Percentiles rank a stretch among this genome's conserved stretches.
These are phyloP conservation scores for Hippopotamus amphibius DNA, from an alignment of 2,113 vertebrate species.

Conservation along the genomic window DNA sequence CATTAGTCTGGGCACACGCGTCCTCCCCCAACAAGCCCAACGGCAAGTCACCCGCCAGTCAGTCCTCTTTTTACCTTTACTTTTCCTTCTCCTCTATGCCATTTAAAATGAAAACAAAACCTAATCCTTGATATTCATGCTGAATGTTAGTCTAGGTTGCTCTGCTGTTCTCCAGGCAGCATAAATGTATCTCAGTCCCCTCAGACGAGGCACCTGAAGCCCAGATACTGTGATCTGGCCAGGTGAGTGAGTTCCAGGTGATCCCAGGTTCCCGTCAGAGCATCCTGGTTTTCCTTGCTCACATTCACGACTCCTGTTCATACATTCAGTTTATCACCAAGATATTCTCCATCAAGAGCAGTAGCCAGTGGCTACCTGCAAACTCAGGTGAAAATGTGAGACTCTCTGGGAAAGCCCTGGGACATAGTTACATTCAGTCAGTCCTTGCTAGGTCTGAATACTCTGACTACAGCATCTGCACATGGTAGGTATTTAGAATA, in stretches of 20 bases:
- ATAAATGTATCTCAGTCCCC: neutral
- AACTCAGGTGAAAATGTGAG: neutral
- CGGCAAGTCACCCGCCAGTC: neutral
- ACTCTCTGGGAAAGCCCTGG: neutral
- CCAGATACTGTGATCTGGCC: neutral
- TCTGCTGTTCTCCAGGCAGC: neutral
- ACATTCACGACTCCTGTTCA: neutral
- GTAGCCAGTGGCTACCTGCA: neutral
- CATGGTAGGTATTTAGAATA: neutral
- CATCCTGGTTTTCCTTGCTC: neutral
- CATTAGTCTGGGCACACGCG: accelerated
- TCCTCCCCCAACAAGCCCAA: neutral
- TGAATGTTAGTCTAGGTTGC: neutral
- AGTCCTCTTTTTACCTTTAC: neutral
- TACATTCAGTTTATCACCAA: neutral
- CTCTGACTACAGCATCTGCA: neutral
- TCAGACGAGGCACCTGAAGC: neutral
- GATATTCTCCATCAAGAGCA: neutral
- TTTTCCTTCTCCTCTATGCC: neutral
- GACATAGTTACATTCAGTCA: neutral
- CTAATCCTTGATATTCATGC: neutral
- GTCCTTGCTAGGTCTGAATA: neutral
- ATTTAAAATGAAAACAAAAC: neutral
- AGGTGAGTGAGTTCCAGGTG: neutral
- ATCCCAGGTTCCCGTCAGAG: neutral